Evolutionary conservation across 2,797 vertebrate genomes (phyloP).

Genomic region (Diplodus puntazzo): DNA sequence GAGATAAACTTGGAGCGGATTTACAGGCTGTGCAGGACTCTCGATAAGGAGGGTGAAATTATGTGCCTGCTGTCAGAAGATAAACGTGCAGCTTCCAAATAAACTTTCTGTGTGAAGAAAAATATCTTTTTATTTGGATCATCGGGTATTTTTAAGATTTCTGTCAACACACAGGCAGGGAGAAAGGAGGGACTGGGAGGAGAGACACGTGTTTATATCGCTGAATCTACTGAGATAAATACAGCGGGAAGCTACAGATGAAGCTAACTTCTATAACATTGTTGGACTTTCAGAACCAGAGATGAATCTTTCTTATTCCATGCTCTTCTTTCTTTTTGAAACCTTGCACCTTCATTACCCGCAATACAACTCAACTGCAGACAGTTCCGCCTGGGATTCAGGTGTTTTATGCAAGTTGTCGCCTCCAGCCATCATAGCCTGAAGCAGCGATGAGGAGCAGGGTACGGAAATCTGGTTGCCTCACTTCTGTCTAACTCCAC

Average conservation of each 20-base stretch:
- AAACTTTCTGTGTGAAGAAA: not conserved
- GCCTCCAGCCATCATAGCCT: no score
- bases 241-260: not conserved
- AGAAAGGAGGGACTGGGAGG: not conserved
- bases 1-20: conserved; percentile 28
- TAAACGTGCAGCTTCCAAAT: not conserved
- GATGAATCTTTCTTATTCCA: not conserved
- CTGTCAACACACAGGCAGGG: not conserved
- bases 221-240: not conserved
- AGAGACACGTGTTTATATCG: not conserved
- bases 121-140: not conserved
- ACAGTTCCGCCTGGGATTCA: not conserved
- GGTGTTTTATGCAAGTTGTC: no score
- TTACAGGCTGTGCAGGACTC: conserved; percentile 21
- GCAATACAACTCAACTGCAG: not conserved
- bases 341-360: not conserved
- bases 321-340: not conserved
- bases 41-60: conserved; percentile 17
- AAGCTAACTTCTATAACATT: not conserved
- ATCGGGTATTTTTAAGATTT: not conserved
- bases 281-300: not conserved
- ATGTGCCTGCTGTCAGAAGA: conserved; percentile 7
- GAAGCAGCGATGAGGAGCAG: not conserved
- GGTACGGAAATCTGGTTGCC: not conserved
- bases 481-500: not conserved